Conservation (phyloP, 2,113 vertebrate species). For the Xiphorhynchus elegans region DNA sequence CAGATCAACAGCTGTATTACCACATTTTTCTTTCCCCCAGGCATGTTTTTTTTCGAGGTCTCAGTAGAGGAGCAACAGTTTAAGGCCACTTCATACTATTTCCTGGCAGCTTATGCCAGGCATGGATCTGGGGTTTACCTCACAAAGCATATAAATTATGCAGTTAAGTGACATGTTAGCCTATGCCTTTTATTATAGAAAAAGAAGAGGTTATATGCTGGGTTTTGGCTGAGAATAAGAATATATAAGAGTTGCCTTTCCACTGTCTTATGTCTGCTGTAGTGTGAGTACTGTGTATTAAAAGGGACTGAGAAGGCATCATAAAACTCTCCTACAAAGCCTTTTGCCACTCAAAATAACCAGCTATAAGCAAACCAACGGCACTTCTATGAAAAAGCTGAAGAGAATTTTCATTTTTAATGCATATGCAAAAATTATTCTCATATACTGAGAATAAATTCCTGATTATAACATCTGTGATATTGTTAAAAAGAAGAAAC, state of each 20-base stretch:
- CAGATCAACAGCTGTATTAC: not conserved
- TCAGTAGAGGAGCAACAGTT: not conserved
- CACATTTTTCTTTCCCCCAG: not conserved
- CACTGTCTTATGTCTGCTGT: not conserved
- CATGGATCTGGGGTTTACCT: not conserved
- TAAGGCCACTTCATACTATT: not conserved
- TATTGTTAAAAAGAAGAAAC: not conserved
- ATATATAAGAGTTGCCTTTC: not conserved
- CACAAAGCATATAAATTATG: not conserved
- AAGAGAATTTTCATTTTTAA: not conserved
- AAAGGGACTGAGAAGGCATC: not conserved
- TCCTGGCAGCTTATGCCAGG: not conserved
- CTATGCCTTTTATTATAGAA: not conserved
- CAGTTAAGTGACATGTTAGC: not conserved
- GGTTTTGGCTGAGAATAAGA: not conserved
- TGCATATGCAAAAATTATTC: not conserved
- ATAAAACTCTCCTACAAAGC: not conserved
- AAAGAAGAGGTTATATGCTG: not conserved
- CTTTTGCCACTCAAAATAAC: not conserved
- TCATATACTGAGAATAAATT: not conserved
- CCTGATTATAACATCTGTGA: not conserved
- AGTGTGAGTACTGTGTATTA: not conserved
- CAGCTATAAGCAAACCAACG: not conserved
- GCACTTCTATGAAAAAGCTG: not conserved
- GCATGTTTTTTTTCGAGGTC: accelerated